Conservation (phyloP, 1,140 invertebrate species). For the Drosophila equinoxialis region DNA sequence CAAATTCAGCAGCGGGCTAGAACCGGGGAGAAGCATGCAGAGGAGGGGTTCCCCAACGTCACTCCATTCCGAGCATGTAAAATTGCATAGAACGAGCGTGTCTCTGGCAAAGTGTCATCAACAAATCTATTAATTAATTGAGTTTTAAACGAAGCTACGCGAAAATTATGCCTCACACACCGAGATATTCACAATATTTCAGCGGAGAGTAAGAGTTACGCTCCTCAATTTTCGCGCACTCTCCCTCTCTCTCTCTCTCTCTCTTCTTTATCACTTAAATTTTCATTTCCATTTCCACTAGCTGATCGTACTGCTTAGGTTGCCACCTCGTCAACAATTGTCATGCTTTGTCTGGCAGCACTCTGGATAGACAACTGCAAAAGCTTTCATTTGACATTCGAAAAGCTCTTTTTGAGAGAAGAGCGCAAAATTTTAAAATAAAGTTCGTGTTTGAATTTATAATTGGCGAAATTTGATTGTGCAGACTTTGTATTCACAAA, state of each 20-base stretch:
- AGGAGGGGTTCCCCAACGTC: constrained; percentile 35
- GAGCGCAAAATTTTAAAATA: constrained; percentile 12
- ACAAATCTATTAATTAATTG: constrained; percentile 8
- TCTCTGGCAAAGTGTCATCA: not conserved
- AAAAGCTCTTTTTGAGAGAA: constrained; percentile 15
- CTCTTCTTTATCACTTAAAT: constrained; percentile 50
- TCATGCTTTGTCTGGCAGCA: constrained; percentile 16
- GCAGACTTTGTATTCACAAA: not conserved
- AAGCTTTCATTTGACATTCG: constrained; percentile 15
- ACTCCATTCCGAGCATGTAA: constrained; percentile 7
- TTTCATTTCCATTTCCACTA: constrained; percentile 27
- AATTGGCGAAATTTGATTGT: no score
- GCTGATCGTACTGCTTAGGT: constrained; percentile 41
- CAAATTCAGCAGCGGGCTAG: constrained; percentile 43
- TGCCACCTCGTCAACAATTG: constrained; percentile 15
- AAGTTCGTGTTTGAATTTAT: not conserved
- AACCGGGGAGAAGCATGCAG: constrained; percentile 20
- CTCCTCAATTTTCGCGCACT: not conserved
- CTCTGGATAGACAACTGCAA: not conserved
- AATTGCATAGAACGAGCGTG: constrained; percentile 10
- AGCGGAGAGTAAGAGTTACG: constrained; percentile 51
- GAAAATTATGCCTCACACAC: constrained; percentile 40
- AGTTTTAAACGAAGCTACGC: constrained; percentile 31
- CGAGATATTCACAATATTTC: constrained; percentile 54
- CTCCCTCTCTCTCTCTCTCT: not conserved